Percentiles rank a stretch among this genome's conserved stretches.
These are phyloP conservation scores for Uropsilus gracilis DNA, from an alignment of 2,113 vertebrate species.

Conservation along the genomic window DNA sequence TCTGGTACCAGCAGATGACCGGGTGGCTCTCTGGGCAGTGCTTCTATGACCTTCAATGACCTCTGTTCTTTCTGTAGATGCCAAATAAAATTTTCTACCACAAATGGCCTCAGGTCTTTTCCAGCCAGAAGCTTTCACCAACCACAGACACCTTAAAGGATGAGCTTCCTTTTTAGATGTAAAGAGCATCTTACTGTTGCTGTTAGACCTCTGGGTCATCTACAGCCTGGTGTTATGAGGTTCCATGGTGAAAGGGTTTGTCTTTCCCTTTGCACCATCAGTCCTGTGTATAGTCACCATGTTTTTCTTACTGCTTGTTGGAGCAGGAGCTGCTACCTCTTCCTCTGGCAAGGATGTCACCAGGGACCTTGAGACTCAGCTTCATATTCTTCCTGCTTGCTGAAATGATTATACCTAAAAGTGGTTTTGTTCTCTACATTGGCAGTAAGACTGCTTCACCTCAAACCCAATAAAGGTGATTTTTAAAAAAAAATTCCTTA, in stretches of 20 bases:
- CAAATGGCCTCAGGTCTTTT: not conserved
- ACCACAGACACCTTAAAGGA: not conserved
- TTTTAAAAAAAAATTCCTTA: not conserved
- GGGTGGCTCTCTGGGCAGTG: not conserved
- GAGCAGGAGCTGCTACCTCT: not conserved
- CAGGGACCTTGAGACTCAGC: too few relatives aligned
- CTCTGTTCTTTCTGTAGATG: not conserved
- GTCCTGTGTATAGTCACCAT: not conserved
- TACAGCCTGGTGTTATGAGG: not conserved
- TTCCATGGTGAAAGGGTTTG: not conserved
- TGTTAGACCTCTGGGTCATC: not conserved
- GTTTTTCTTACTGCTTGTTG: not conserved
- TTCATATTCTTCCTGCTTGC: not conserved
- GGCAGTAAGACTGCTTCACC: not conserved
- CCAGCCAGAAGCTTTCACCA: not conserved
- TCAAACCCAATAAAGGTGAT: not conserved
- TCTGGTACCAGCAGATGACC: not conserved
- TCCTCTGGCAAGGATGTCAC: not conserved
- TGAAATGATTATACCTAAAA: accelerated
- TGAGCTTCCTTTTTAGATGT: not conserved
- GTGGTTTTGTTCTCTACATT: not conserved
- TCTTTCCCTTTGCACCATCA: not conserved
- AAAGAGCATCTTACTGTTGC: not conserved
- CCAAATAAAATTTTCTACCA: not conserved
- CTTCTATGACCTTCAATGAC: not conserved